Evolutionary conservation across 2,113 vertebrate species (phyloP).

Genomic region (Spizaetus ornatus): DNA sequence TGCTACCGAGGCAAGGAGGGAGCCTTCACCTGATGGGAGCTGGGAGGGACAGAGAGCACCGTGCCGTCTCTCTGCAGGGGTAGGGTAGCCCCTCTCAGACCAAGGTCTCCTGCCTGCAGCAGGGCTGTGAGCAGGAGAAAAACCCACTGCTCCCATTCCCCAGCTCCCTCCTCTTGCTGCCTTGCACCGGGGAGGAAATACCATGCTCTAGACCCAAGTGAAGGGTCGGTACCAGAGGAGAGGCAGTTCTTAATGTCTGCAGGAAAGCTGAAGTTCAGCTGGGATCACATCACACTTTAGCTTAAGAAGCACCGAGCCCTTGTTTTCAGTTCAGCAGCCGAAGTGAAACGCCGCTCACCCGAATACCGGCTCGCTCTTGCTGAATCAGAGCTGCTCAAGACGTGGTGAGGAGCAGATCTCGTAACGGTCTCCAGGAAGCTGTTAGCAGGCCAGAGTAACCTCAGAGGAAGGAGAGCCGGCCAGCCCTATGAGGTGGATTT

Average conservation of each 20-base stretch:
- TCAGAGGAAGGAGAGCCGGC: neutral
- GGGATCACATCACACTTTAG: accelerated
- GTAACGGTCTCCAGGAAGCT: neutral
- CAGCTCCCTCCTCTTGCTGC: neutral
- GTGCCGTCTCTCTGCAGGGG: neutral
- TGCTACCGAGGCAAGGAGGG: neutral
- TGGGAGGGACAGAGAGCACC: neutral
- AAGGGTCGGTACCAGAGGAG: neutral
- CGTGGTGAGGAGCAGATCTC: accelerated
- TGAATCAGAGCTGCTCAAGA: neutral
- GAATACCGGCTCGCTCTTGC: neutral
- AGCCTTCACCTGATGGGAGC: neutral
- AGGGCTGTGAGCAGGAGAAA: neutral
- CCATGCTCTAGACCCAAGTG: neutral
- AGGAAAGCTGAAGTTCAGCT: neutral
- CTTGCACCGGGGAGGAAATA: neutral
- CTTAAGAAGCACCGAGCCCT: neutral
- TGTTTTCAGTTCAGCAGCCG: neutral
- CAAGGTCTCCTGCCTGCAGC: neutral
- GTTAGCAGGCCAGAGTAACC: neutral
- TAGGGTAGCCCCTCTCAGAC: neutral
- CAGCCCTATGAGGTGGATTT: accelerated
- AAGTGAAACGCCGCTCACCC: neutral
- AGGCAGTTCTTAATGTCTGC: neutral
- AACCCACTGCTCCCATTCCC: neutral